phyloP scores from a whole-genome alignment of 2,888 invertebrate species.

The Heliconius erato region DNA sequence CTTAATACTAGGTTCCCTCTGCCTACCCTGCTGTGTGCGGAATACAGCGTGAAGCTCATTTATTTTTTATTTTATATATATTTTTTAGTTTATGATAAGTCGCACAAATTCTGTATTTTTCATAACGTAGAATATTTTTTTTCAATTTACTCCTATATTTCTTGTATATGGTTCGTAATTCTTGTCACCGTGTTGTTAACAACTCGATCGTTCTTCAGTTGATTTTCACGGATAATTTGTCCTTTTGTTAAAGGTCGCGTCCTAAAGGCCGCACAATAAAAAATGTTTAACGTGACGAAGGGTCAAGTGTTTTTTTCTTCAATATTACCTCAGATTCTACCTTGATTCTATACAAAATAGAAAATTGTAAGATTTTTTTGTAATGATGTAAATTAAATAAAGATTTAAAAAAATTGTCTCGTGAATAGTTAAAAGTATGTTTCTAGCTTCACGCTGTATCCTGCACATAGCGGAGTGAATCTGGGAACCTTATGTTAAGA shows the following conservation, averaged over 20 bases:
- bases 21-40: too few relatives aligned
- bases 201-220: slow-evolving; percentile 21
- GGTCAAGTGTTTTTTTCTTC: slow-evolving; percentile 33
- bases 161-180: neutral
- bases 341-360: neutral
- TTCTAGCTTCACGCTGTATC: too few relatives aligned
- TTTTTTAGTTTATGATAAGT: too few relatives aligned
- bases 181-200: neutral
- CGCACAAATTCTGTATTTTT: neutral
- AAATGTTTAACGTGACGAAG: slow-evolving; percentile 36
- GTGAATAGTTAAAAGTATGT: too few relatives aligned
- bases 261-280: slow-evolving; percentile 35
- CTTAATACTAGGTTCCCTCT: too few relatives aligned
- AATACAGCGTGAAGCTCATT: too few relatives aligned
- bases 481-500: too few relatives aligned
- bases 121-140: neutral
- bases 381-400: neutral
- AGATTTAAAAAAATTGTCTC: too few relatives aligned
- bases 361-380: neutral
- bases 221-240: slow-evolving; percentile 43
- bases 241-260: slow-evolving; percentile 26
- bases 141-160: neutral
- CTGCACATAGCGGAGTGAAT: too few relatives aligned
- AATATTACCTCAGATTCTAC: neutral
- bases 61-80: too few relatives aligned